Evolutionary conservation across 1,140 invertebrate genomes (phyloP), one percentile per base, ranked within the genome.

Genomic region (Drosophila funebris): DNA sequence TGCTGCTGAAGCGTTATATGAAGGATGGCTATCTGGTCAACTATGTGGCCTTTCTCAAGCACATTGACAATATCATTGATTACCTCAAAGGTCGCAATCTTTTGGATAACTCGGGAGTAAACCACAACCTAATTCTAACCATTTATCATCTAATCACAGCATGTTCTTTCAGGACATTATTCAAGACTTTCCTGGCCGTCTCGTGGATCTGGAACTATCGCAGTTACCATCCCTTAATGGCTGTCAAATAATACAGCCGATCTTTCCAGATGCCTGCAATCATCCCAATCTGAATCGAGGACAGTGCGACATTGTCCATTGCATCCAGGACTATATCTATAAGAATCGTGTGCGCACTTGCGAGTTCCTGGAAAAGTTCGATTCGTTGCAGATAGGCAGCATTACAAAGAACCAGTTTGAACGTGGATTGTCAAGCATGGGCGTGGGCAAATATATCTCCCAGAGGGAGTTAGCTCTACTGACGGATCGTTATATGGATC

Each of bases 1-100:
- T 96, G 4, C 91, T 96, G 0, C 92, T 96, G 11, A 94, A 95
- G 37, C 93, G 94, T 73, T 96, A 95, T 78, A 92, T 95, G 57
- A 95, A 95, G 73, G 94, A 96, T 88, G 93, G 93, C 2, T 96
- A 95, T 85, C 94, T 95, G 5, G 82, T 96, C 0, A 95, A 96
- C 90, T 96, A 96, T 78, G 93, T 95, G 9, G 95, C 95, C 14
- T 96, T 96, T 76, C 80, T 96, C 0, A 93, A 94, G 24, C 93
- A 93, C 0, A 91, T 95, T 8, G 92, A 93, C 36, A 94, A 93
- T 58, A 93, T 95, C 9, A 93, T 95, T 8, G 64, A 76, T 4
- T 91, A 91, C 43, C 62, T 92, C 3, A 70, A 81, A 4, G 29
- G 61, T 2, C 77, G 81, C 18, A 54, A 74, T 29, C 53, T 91